A percentile compares a stretch with the other conserved stretches of the same genome.
phyloP scores from a whole-genome alignment of 2,113 vertebrate species.

The Machaerirhynchus nigripectus region DNA sequence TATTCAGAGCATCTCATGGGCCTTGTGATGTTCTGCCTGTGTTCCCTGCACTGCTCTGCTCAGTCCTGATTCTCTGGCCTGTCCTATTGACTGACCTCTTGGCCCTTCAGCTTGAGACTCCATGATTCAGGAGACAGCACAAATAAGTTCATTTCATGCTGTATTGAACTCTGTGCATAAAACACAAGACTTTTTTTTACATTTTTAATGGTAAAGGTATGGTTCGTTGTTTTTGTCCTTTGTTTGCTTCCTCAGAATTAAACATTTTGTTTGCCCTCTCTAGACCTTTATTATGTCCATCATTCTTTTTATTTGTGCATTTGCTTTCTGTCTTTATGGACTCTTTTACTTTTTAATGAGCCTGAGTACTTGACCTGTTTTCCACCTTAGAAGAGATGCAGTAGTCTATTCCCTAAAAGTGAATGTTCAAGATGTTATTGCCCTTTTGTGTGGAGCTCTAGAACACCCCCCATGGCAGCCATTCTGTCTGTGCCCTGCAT shows the following conservation, averaged over 20 bases:
- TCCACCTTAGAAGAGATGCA: background rate
- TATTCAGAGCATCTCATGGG: background rate
- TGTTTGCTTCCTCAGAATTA: background rate
- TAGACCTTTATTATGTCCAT: background rate
- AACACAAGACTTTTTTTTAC: background rate
- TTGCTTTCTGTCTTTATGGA: background rate
- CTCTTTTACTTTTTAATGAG: background rate
- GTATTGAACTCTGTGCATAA: background rate
- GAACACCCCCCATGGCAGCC: background rate
- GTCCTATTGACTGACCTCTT: accelerated
- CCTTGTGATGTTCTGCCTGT: background rate
- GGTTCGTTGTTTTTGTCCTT: background rate
- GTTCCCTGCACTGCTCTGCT: accelerated
- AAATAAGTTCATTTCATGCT: background rate
- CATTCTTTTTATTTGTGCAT: background rate
- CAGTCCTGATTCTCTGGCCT: background rate
- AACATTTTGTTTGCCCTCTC: background rate
- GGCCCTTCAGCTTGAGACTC: background rate
- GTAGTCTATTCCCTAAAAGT: background rate
- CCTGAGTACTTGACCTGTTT: background rate
- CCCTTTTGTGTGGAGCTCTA: background rate
- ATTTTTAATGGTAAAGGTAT: background rate
- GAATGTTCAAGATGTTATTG: background rate
- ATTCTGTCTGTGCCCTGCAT: background rate
- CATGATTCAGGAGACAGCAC: background rate